Base-by-base conservation (phyloP, 2,888 invertebrate species). In the Leptodirus hochenwartii region DNA sequence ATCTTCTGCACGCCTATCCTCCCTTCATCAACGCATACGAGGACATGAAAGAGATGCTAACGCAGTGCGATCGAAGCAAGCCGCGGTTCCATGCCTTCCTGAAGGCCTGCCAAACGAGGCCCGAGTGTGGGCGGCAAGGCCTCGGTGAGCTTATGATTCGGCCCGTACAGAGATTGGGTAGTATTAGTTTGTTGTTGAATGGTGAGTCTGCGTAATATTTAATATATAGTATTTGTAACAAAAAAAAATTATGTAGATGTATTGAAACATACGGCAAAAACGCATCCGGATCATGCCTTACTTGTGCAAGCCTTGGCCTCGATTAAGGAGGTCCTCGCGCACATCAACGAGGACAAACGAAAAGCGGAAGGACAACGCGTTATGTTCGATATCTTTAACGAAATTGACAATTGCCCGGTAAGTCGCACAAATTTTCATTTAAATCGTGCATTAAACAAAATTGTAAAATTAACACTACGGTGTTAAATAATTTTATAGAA, bases 11-110 rank as follows among this genome's bases (percentile, higher is more conserved):
- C 58, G 85, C 90, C 2, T 98, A 98, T 61, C 95, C 95, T 37
- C 90, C 93, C 12, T 98, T 91, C 60, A 82, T 98, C 31, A 98
- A 98, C 61, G 95, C 85, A 61, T 95, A 93, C 56, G 95, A 96
- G 57, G 84, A 87, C 54, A 88, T 90, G 58, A 91, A 91, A 58
- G 87, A 90, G 49, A 82, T 84, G 63, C 68, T 98, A 50, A 65
- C 72, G 46, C 72, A 77, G 49, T 93, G 91, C 63, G 91, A 91
- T 62, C 72, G 72, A 51, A 78, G 74, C 48, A 90, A 91, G 59
- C 90, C 91, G 22, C 69, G 91, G 53, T 98, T 98, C 66, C 91
- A 95, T 63, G 95, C 95, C 48, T 96, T 96, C 62, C 69, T 96
- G 40, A 95, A 93, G 66, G 88, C 91, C 46, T 79, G 85, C 53